Evolutionary conservation across 2,888 invertebrate genomes (phyloP).

Genomic region (Octodonta nipae): DNA sequence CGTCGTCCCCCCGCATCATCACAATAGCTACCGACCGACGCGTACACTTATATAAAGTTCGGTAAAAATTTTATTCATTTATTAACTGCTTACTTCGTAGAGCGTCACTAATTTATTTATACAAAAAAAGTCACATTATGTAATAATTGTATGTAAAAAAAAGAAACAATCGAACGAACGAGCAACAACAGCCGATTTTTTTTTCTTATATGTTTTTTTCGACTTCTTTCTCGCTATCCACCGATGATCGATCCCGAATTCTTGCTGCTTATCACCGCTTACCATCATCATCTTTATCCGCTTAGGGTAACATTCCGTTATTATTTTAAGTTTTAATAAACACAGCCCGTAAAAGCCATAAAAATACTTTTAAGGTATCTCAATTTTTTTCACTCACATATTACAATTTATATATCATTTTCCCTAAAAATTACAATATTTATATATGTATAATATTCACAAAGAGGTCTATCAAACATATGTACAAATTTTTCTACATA

Average conservation of each 20-base stretch:
- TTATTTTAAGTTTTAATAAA: slow-evolving; percentile 29
- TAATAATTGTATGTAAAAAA: background rate
- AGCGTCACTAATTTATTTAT: slow-evolving; percentile 17
- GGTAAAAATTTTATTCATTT: slow-evolving; percentile 31
- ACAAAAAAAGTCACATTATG: slow-evolving; percentile 14
- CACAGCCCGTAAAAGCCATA: slow-evolving; percentile 47
- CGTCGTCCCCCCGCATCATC: slow-evolving; percentile 21
- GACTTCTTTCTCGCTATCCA: no score
- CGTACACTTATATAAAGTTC: slow-evolving; percentile 29
- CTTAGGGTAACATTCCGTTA: slow-evolving; percentile 36
- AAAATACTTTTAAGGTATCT: slow-evolving; percentile 41
- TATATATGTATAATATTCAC: slow-evolving; percentile 23
- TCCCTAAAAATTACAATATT: slow-evolving; percentile 20
- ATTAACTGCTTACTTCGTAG: slow-evolving; percentile 19
- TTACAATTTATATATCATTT: slow-evolving; percentile 11
- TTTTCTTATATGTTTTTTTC: no score
- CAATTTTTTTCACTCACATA: slow-evolving; percentile 21
- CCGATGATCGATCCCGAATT: no score
- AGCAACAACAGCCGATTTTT: slow-evolving; percentile 32
- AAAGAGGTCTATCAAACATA: slow-evolving; percentile 33
- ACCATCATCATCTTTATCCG: slow-evolving; percentile 6
- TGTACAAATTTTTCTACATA: slow-evolving; percentile 33
- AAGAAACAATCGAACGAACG: slow-evolving; percentile 10
- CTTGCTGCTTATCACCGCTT: background rate
- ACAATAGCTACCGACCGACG: slow-evolving; percentile 36